Evolutionary conservation across 2,797 vertebrate genomes (phyloP), one percentile per base, ranked within the genome.

Genomic region (Gymnothorax javanicus): DNA sequence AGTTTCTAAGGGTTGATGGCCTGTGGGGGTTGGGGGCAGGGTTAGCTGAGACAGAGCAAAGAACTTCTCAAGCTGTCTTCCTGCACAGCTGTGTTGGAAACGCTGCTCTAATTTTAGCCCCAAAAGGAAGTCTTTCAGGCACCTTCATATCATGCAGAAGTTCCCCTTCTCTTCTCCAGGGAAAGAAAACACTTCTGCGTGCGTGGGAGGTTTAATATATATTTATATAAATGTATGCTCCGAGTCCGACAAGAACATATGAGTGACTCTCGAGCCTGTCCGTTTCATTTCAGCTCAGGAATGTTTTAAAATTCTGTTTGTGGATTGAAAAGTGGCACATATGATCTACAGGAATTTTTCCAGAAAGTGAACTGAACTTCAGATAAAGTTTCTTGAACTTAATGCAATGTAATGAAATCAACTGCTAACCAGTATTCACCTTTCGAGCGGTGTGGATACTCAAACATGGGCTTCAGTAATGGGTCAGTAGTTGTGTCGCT

Each of bases 41-140:
- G 83, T 50, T 9, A 54, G 87, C 88, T 75, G 85, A 84, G 85
- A 90, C 91, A 92, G 92, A 93, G 93, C 92, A 93, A 93, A 89
- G 89, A 83, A 88, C 82, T 43, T 69, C 57, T 87, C 58, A 64
- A 20, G 75, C 20, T 75, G 79, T 84, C 54, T 56, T 77, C 85
- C 25, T 17, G 84, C 89, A 87, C 90, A 91, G 91, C 91, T 92
- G 91, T 92, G 91, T 91, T 83, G 0, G 88, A 82, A 89, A 91
- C 89, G 79, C 75, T 69, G 89, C 23, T 67, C 67, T 90, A 88
- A 90, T 89, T 88, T 15, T 5, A 69, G 89, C 88, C 85, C 27
- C 85, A 89, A 90, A 84, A 90, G 86, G 90, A 91, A 89, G 87
- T 89, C 25, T 59, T 87, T 75, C 82, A 56, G 54, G 75, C 60